Evolutionary conservation across 1,140 invertebrate genomes (phyloP).

Genomic region (Drosophila insularis): DNA sequence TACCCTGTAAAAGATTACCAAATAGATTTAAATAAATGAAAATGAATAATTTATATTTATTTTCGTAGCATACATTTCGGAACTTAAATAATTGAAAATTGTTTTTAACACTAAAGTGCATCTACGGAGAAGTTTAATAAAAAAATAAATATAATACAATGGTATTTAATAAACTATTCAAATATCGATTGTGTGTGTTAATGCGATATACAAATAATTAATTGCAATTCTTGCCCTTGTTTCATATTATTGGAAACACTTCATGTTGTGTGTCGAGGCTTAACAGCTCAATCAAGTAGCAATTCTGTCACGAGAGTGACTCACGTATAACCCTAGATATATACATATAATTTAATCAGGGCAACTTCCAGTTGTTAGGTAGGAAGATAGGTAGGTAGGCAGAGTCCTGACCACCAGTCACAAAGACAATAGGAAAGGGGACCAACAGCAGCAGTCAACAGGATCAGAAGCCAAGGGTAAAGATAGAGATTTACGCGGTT

Average conservation of each 20-base stretch:
- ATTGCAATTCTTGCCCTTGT: too few relatives aligned
- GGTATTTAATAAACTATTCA: too few relatives aligned
- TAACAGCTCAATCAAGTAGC: conserved; percentile 42
- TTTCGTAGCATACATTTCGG: too few relatives aligned
- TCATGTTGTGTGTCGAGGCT: background rate
- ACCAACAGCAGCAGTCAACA: conserved; percentile 49
- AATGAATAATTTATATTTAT: too few relatives aligned
- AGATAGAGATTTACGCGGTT: conserved; percentile 53
- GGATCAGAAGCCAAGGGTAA: conserved; percentile 44
- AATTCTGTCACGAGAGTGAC: conserved; percentile 64
- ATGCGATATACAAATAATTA: too few relatives aligned
- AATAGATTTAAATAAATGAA: too few relatives aligned
- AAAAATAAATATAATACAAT: too few relatives aligned
- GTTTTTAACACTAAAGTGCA: too few relatives aligned
- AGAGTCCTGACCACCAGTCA: conserved; percentile 51
- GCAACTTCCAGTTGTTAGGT: background rate
- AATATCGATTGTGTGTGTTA: too few relatives aligned
- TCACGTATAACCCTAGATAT: conserved; percentile 59
- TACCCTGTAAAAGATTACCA: too few relatives aligned
- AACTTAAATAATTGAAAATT: too few relatives aligned
- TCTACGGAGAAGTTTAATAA: too few relatives aligned
- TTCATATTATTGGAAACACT: background rate
- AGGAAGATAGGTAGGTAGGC: conserved; percentile 36
- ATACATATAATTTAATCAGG: conserved; percentile 48
- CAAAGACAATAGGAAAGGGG: conserved; percentile 57